Evolutionary conservation across 1,140 invertebrate genomes (phyloP).

Genomic region (Drosophila arawakana): DNA sequence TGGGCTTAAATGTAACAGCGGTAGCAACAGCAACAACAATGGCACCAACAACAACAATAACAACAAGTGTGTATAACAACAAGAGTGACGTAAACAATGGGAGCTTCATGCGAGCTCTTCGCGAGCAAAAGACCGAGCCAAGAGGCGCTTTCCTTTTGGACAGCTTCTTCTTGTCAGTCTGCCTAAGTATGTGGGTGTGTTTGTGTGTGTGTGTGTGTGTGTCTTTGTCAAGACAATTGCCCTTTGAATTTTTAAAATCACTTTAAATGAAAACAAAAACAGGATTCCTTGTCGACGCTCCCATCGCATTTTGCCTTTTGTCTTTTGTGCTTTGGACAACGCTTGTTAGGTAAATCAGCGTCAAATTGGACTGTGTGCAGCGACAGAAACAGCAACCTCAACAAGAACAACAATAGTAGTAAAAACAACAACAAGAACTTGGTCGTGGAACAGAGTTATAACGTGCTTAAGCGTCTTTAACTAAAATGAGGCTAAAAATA

Average conservation of each 20-base stretch:
- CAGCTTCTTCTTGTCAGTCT: constrained; percentile 33
- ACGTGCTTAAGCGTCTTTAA: constrained; percentile 81
- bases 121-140: constrained; percentile 63
- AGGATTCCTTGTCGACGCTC: constrained; percentile 37
- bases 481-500: constrained; percentile 82
- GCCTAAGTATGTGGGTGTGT: constrained; percentile 7
- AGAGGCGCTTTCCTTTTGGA: constrained; percentile 54
- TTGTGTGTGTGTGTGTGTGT: constrained; percentile 35
- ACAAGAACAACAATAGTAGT: constrained; percentile 22
- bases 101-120: constrained; percentile 42
- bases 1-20: constrained; percentile 62
- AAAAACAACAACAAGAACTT: constrained; percentile 39
- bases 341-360: constrained; percentile 81
- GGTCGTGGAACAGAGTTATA: constrained; percentile 58
- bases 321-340: constrained; percentile 65
- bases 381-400: constrained; percentile 32
- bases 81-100: constrained; percentile 78
- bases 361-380: constrained; percentile 53
- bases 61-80: constrained; percentile 60
- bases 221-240: constrained; percentile 73
- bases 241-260: constrained; percentile 83
- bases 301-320: constrained; percentile 36
- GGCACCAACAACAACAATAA: constrained; percentile 37
- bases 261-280: constrained; percentile 82
- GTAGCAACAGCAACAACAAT: constrained; percentile 35